These are phyloP conservation scores for Campoplex capitator DNA, from an alignment of 2,888 invertebrate genomes.

Conservation along the genomic window DNA sequence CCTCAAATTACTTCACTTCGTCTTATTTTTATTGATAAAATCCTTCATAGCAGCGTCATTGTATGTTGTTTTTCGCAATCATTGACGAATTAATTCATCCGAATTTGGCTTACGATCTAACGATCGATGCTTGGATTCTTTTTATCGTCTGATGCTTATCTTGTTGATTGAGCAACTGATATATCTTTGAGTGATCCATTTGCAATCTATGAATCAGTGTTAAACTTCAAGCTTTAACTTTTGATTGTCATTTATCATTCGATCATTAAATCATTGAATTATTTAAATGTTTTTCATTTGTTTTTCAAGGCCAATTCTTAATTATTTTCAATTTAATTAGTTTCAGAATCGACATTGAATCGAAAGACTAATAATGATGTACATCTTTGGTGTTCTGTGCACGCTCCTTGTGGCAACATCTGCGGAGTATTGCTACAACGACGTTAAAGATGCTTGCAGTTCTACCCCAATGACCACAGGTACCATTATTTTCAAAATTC, in stretches of 20 bases:
- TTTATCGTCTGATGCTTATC: neutral
- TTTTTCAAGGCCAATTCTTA: neutral
- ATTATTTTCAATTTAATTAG: neutral
- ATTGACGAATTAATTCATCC: neutral
- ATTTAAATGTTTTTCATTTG: neutral
- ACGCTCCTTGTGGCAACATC: slow-evolving; percentile 86
- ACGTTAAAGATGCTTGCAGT: slow-evolving; percentile 87
- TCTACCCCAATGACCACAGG: slow-evolving; percentile 85
- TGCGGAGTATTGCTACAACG: slow-evolving; percentile 88
- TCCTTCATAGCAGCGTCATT: neutral
- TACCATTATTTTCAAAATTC: slow-evolving; percentile 68
- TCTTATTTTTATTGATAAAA: neutral
- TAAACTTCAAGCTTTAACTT: neutral
- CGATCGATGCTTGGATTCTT: neutral
- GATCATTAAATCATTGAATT: neutral
- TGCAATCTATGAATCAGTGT: neutral
- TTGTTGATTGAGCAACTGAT: neutral
- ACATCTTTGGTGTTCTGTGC: slow-evolving; percentile 84
- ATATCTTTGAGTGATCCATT: neutral
- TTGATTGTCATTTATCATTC: neutral
- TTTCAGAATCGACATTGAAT: slow-evolving; percentile 18
- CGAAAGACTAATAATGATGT: slow-evolving; percentile 44
- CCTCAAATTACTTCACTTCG: neutral
- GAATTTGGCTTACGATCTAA: neutral
- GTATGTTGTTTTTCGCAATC: neutral